Base-by-base conservation (phyloP, 2,797 vertebrate species). In the Acanthurus tractus region DNA sequence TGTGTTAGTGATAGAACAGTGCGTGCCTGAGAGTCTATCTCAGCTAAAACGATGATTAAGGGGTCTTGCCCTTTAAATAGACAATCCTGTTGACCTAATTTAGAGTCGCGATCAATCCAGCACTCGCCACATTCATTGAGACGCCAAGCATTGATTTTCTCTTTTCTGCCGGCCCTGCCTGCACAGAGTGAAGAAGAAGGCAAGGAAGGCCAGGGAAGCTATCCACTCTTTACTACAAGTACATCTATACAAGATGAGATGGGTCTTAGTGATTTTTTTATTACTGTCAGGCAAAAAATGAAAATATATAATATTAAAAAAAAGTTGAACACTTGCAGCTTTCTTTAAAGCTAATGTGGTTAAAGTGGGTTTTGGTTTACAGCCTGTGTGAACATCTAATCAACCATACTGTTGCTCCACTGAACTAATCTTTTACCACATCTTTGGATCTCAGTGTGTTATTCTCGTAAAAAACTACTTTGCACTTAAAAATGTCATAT, bases 21-120 rank as follows among this genome's bases (percentile, higher is more conserved):
- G 83, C 57, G 57, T 81, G 81, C 81, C 85, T 75, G 71, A 84
- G 76, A 90, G 92, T 95, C 93, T 87, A 57, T 88, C 87, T 90
- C 86, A 91, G 91, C 88, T 92, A 93, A 95, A 96, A 94, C 86
- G 92, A 94, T 95, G 94, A 96, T 95, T 92, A 95, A 96, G 90
- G 94, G 95, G 94, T 94, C 95, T 88, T 95, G 92, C 91, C 96
- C 95, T 95, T 93, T 93, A 94, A 95, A 96, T 93, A 94, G 95
- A 95, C 93, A 95, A 90, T 92, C 94, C 93, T 93, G 90, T 94
- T 93, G 95, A 95, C 96, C 96, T 95, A 95, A 95, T 95, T 96
- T 95, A 95, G 95, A 94, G 89, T 90, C 80, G 86, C 92, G 86
- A 96, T 96, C 95, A 94, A 94, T 96, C 94, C 93, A 86, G 86